Evolutionary conservation across 2,797 vertebrate species (phyloP).

Genomic region (Limnodromus scolopaceus): DNA sequence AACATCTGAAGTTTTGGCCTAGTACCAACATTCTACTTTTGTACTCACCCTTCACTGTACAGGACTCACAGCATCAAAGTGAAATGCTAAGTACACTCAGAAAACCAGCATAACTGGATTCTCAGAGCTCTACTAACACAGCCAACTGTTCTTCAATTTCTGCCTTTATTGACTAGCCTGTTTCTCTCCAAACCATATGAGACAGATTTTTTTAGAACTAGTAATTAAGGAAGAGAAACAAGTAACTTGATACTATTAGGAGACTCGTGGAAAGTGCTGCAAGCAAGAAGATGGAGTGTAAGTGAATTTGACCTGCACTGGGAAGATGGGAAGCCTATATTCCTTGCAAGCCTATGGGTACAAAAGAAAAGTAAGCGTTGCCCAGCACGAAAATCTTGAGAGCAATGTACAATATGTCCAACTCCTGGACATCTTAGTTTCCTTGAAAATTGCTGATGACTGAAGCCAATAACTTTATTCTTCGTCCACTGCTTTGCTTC

Average conservation of each 20-base stretch:
- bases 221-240: background rate
- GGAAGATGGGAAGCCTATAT: background rate
- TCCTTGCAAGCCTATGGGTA: background rate
- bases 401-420: background rate
- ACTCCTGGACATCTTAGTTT: background rate
- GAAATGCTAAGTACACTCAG: background rate
- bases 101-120: conserved; percentile 34
- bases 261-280: background rate
- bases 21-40: background rate
- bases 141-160: background rate
- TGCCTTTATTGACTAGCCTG: background rate
- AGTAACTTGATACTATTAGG: background rate
- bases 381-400: background rate
- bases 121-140: background rate
- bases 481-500: background rate
- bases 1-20: conserved; percentile 9
- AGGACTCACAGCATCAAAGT: background rate
- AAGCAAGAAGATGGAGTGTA: background rate
- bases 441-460: background rate
- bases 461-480: background rate
- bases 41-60: background rate
- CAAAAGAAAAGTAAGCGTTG: background rate
- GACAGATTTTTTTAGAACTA: background rate
- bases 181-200: background rate
- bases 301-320: background rate